Conservation (phyloP, 2,113 vertebrate species). For the Urocitellus parryii region DNA sequence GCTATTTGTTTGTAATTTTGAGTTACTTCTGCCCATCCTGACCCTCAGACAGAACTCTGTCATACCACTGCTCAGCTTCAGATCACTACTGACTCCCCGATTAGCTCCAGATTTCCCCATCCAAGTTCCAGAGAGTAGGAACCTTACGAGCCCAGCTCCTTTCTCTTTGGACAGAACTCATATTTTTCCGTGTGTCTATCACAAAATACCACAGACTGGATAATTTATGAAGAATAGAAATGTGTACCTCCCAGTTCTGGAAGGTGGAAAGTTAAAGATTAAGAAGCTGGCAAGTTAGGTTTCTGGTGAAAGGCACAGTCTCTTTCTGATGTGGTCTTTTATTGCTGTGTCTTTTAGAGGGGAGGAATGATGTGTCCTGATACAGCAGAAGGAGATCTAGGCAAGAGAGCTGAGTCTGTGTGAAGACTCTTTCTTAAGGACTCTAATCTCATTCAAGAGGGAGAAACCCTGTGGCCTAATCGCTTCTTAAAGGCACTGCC, state of each 20-base stretch:
- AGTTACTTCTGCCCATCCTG: background rate
- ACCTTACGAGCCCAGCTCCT: background rate
- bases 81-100: too few species aligned
- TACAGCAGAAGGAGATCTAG: background rate
- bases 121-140: background rate
- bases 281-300: background rate
- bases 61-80: background rate
- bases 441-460: background rate
- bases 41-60: background rate
- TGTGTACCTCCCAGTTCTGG: background rate
- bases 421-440: background rate
- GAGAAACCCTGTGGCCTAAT: background rate
- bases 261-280: background rate
- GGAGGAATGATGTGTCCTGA: background rate
- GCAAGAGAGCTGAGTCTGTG: too few species aligned
- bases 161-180: background rate
- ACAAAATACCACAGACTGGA: background rate
- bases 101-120: background rate
- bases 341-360: background rate
- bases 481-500: background rate
- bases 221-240: background rate
- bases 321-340: background rate
- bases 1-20: background rate
- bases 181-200: background rate
- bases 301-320: background rate